phyloP scores from a whole-genome alignment of 2,797 vertebrate genomes.

The Hyperoplus immaculatus region DNA sequence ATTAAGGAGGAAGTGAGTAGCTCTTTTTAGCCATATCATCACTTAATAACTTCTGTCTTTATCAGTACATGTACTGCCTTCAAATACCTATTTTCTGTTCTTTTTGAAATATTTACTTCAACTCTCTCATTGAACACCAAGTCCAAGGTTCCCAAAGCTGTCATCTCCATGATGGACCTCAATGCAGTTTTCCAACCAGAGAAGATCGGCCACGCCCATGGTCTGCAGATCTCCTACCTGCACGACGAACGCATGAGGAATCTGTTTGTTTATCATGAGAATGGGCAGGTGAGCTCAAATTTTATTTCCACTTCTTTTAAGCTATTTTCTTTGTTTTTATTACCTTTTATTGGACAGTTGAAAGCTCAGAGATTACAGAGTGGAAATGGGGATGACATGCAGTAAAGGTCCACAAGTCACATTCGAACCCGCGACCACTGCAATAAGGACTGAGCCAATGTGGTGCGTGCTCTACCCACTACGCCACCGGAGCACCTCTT shows the following conservation, averaged over 20 bases:
- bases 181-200: slow-evolving; percentile 92
- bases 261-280: slow-evolving; percentile 93
- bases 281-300: slow-evolving; percentile 85
- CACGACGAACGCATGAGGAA: slow-evolving; percentile 87
- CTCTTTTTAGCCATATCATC: background rate
- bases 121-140: slow-evolving; percentile 52
- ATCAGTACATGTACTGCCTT: background rate
- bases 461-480: too few species aligned
- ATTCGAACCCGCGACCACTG: too few species aligned
- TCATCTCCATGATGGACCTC: slow-evolving; percentile 89
- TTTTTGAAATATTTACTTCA: background rate
- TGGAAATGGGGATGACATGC: too few species aligned
- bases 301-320: background rate
- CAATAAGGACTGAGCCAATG: too few species aligned
- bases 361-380: too few species aligned
- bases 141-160: slow-evolving; percentile 88
- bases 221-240: slow-evolving; percentile 91
- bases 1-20: slow-evolving; percentile 89
- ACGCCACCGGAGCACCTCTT: background rate
- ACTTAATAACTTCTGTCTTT: slow-evolving; percentile 6
- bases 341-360: background rate
- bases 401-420: too few species aligned
- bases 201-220: slow-evolving; percentile 89
- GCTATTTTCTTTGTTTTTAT: background rate
- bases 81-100: background rate